Conservation (phyloP, 2,797 vertebrate species). For the Helarctos malayanus region DNA sequence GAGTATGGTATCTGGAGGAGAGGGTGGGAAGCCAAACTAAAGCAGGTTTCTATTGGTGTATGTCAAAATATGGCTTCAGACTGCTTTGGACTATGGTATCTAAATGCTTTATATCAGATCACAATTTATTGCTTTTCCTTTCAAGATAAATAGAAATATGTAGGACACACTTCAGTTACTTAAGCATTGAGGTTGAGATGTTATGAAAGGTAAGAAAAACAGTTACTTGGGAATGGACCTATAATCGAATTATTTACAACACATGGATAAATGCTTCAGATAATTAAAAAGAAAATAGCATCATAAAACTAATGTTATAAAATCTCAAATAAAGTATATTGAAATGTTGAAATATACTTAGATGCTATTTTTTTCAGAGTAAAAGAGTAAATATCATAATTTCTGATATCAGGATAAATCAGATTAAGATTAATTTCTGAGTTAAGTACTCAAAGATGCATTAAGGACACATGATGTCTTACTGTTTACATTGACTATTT, state of each 20-base stretch:
- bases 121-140: neutral
- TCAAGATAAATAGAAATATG: neutral
- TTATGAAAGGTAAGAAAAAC: constrained; percentile 1
- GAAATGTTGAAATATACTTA: neutral
- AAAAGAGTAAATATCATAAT: neutral
- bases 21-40: neutral
- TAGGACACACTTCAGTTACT: neutral
- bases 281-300: neutral
- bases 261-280: neutral
- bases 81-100: neutral
- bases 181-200: neutral
- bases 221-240: neutral
- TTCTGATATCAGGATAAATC: neutral
- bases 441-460: neutral
- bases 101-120: neutral
- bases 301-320: neutral
- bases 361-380: neutral
- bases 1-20: neutral
- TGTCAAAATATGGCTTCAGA: neutral
- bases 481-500: neutral
- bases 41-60: neutral
- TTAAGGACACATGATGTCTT: neutral
- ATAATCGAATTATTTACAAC: neutral
- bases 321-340: neutral
- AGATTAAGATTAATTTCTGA: neutral